These are phyloP conservation scores for Hippoglossus stenolepis DNA, from an alignment of 2,113 vertebrate species.

Conservation along the genomic window DNA sequence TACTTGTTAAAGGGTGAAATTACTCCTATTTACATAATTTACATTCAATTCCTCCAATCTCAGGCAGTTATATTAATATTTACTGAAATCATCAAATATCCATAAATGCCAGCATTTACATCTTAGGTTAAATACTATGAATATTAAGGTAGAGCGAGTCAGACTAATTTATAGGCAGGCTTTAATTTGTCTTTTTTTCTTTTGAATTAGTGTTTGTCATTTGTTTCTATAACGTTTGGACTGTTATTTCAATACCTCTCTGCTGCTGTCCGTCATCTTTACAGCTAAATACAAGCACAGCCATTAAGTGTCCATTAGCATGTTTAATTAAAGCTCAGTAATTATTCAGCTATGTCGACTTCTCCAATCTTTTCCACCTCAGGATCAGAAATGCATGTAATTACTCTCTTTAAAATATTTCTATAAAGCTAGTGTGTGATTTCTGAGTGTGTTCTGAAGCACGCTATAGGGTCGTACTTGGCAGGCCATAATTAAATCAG, in stretches of 20 bases:
- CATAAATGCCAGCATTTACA: not conserved
- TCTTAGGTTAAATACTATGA: not conserved
- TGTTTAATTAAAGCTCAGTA: constrained; percentile 62
- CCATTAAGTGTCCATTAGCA: constrained; percentile 43
- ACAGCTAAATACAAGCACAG: constrained; percentile 4
- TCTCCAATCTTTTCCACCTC: constrained; percentile 14
- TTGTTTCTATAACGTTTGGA: not conserved
- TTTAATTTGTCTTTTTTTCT: not conserved
- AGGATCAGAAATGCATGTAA: constrained; percentile 19
- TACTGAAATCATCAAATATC: not conserved
- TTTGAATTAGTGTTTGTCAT: not conserved
- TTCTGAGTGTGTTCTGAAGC: constrained; percentile 20
- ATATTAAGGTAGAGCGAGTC: not conserved
- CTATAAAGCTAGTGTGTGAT: not conserved
- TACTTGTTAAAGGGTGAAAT: constrained; percentile 13
- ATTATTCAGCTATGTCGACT: constrained; percentile 34
- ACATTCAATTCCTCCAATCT: constrained; percentile 2
- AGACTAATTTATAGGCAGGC: not conserved
- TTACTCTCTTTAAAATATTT: not conserved
- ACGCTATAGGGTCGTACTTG: not conserved
- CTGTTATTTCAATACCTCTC: not conserved
- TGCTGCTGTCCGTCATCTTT: not conserved
- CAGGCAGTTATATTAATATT: not conserved
- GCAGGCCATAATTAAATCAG: constrained; percentile 6
- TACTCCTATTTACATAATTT: not conserved